Evolutionary conservation across 2,113 vertebrate species (phyloP).

Genomic region (Periophthalmus modestus): DNA sequence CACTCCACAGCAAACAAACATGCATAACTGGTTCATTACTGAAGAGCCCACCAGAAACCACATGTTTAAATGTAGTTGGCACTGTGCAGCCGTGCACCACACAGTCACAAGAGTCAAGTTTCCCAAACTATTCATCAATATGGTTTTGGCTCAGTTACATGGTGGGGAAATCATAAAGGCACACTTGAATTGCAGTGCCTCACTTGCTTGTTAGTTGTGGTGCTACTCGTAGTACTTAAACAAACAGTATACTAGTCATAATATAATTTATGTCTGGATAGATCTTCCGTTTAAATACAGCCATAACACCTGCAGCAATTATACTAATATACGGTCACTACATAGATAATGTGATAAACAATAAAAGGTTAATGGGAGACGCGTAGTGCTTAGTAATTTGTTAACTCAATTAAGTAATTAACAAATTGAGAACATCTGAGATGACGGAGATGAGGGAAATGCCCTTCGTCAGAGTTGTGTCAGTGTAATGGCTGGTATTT

Average conservation of each 20-base stretch:
- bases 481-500: conserved; percentile 75
- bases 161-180: conserved; percentile 27
- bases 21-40: conserved; percentile 76
- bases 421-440: conserved; percentile 46
- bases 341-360: conserved; percentile 28
- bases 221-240: conserved; percentile 13
- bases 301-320: not conserved
- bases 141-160: conserved; percentile 7
- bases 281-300: conserved; percentile 31
- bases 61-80: conserved; percentile 37
- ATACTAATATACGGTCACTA: conserved; percentile 10
- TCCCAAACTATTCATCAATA: conserved; percentile 7
- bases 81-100: conserved; percentile 12
- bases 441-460: conserved; percentile 48
- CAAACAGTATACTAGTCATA: conserved; percentile 13
- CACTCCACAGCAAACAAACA: conserved; percentile 78
- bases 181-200: conserved; percentile 21
- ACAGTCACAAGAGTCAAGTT: conserved; percentile 27
- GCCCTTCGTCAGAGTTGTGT: conserved; percentile 69
- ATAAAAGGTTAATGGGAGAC: conserved; percentile 31
- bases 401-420: conserved; percentile 36
- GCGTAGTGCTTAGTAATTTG: conserved; percentile 19
- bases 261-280: conserved; percentile 12
- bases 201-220: conserved; percentile 33
- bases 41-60: conserved; percentile 72